Evolutionary conservation across 1,140 invertebrate genomes (phyloP), one percentile per base, ranked within the genome.

Genomic region (Halictus rubicundus): DNA sequence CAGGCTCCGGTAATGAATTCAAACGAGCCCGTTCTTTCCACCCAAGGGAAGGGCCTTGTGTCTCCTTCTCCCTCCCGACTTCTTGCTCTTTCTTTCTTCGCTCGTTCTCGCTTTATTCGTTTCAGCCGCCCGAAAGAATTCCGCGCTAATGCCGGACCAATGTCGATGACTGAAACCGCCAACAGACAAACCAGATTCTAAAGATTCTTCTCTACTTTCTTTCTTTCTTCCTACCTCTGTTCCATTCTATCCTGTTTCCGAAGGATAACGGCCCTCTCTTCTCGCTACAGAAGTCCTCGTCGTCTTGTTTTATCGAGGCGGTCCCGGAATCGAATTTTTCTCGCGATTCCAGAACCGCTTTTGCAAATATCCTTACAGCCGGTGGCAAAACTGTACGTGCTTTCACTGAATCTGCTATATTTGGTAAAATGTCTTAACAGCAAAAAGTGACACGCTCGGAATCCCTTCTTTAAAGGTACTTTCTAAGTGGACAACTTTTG

Each of bases 171-270:
- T n/a, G 19, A 57, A n/a, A 2, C 16, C 57, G n/a, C 21, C 57
- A 10, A 2, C 25, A 12, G 23, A 2, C 21, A 60, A 61, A 27
- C 59, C 59, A n/a, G 59, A 27, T 61, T 27, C 21, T 27, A 61
- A 27, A 61, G 59, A 61, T 61, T 61, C 59, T 46, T 46, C 23
- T 61, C 57, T 27, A 61, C 39, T 73, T 63, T 39, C 27, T 23
- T 63, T 39, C 27, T 23, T 39, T 64, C 37, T 64, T 39, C 27
- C 21, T 64, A 39, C 21, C 21, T n/a, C 37, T 27, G 59, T 65
- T 65, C 9, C 14, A 10, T 39, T 37, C 27, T 57, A 57, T 57
- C 54, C 54, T 57, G 54, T 6, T 57, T n/a, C 8, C 54, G 54
- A 57, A 57, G 54, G 54, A n/a, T 57, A n/a, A 57, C 54, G 14